These are phyloP conservation scores for Pleuronectes platessa DNA, from an alignment of 2,113 vertebrate species.

Conservation along the genomic window DNA sequence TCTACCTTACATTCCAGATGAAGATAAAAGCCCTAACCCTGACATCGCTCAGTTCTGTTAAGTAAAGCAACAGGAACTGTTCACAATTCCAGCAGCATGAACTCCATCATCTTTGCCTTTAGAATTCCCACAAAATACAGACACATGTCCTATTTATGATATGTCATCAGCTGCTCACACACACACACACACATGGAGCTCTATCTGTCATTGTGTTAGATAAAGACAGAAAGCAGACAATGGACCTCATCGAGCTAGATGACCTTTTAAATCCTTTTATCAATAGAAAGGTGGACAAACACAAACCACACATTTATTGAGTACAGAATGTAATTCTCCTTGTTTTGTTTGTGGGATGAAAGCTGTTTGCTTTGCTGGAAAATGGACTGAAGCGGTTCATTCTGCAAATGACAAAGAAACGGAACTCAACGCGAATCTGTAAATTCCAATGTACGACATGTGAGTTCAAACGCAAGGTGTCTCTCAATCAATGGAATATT, in stretches of 20 bases:
- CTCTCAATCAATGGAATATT: too few relatives aligned
- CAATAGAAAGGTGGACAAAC: not conserved
- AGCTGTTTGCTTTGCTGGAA: not conserved
- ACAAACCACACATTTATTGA: not conserved
- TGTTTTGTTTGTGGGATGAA: not conserved
- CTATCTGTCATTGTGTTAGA: conserved; percentile 20
- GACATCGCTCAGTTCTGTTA: conserved; percentile 40
- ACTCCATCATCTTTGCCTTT: conserved; percentile 19
- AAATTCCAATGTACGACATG: too few relatives aligned
- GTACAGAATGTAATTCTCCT: not conserved
- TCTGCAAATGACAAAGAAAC: conserved; percentile 1
- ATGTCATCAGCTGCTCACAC: conserved; percentile 20
- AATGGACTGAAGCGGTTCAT: not conserved
- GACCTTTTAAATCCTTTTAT: not conserved
- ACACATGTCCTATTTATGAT: conserved; percentile 21
- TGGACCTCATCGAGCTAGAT: not conserved
- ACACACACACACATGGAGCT: not conserved
- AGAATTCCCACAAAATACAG: conserved; percentile 29
- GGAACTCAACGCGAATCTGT: not conserved
- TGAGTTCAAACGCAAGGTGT: too few relatives aligned
- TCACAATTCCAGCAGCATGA: conserved; percentile 34
- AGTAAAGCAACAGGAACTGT: conserved; percentile 52
- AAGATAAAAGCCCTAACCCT: conserved; percentile 60
- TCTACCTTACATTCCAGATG: conserved; percentile 52
- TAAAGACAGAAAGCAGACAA: not conserved